A percentile compares a stretch with the other conserved stretches of the same genome.
These are phyloP conservation scores for Lophius americanus DNA, from an alignment of 2,797 vertebrate species.

Conservation along the genomic window DNA sequence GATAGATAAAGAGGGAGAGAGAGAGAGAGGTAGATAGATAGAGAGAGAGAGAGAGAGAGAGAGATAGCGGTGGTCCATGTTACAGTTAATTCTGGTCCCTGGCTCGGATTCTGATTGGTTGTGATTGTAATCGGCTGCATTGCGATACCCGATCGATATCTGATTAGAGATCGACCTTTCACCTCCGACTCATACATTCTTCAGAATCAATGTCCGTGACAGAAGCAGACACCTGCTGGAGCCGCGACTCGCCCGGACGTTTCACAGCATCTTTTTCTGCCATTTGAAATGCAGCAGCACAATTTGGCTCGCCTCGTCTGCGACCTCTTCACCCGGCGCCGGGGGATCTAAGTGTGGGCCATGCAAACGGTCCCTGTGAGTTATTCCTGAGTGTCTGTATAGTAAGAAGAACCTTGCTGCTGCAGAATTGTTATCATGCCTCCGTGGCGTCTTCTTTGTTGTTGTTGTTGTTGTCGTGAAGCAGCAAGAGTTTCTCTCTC, in stretches of 20 bases:
- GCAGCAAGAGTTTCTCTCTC: conserved; percentile 42
- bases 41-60: too few relatives aligned
- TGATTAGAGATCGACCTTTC: conserved; percentile 27
- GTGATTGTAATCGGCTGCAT: conserved; percentile 17
- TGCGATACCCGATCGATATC: conserved; percentile 29
- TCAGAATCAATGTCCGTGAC: conserved; percentile 32
- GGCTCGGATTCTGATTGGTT: conserved; percentile 8
- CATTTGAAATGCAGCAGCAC: conserved; percentile 16
- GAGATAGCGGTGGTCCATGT: not conserved
- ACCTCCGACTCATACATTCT: conserved; percentile 41
- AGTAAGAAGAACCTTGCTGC: conserved; percentile 48
- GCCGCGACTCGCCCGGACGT: conserved; percentile 23
- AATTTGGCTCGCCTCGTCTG: not conserved
- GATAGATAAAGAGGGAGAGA: too few relatives aligned
- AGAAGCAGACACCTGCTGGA: conserved; percentile 34
- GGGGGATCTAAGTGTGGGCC: conserved; percentile 27
- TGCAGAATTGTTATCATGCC: conserved; percentile 50
- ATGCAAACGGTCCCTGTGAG: conserved; percentile 12
- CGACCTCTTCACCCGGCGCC: too few relatives aligned
- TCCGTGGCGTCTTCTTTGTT: conserved; percentile 17
- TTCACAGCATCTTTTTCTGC: conserved; percentile 21
- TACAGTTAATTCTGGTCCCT: not conserved
- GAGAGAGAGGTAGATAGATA: too few relatives aligned
- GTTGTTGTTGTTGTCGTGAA: conserved; percentile 32
- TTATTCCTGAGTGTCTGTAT: conserved; percentile 38